Evolutionary conservation across 2,888 invertebrate genomes (phyloP), one percentile per base, ranked within the genome.

Genomic region (Ferdinandea cuprea): DNA sequence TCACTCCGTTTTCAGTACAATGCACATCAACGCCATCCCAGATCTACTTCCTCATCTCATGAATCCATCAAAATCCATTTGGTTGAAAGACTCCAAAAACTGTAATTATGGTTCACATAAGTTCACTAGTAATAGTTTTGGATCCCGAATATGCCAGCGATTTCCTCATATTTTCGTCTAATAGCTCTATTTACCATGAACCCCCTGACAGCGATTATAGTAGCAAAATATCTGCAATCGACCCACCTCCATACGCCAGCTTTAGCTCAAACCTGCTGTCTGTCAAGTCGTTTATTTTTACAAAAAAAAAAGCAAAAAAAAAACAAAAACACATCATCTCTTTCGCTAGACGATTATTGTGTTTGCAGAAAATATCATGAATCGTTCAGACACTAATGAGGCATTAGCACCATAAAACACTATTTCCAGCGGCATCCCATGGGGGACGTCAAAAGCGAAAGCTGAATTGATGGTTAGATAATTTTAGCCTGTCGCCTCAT

Each of bases 141-240:
- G 61, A 35, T 42, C 42, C 44, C 25, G 19, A 28, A 17, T 63
- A 46, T 50, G 54, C 50, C 52, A 37, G 54, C n/a, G 63, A 44
- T 63, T 72, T 63, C 54, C 72, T 46, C 54, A 72, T 65, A 56
- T 65, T 74, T 74, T 48, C 37, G 48, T 21, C 30, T 58, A 65
- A 74, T 58, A 74, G 73, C 73, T 74, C 65, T 58, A 74, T 74
- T 65, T 74, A n/a, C 50, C 72, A 54, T 40, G 50, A 28, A 59
- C n/a, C 54, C 61, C 52, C n/a, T n/a, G 61, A 61, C 56, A 65
- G 65, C 54, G 46, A 54, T 50, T 71, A 40, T 8, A 37, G 25
- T 25, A 13, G 9, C 21, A 35, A 30, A 42, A 13, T 40, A 40
- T 19, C 61, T 17, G 28, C 13, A 15, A 52, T 52, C 17, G 19